Conservation (phyloP, 1,140 invertebrate species). For the Chrysopa pallens region DNA sequence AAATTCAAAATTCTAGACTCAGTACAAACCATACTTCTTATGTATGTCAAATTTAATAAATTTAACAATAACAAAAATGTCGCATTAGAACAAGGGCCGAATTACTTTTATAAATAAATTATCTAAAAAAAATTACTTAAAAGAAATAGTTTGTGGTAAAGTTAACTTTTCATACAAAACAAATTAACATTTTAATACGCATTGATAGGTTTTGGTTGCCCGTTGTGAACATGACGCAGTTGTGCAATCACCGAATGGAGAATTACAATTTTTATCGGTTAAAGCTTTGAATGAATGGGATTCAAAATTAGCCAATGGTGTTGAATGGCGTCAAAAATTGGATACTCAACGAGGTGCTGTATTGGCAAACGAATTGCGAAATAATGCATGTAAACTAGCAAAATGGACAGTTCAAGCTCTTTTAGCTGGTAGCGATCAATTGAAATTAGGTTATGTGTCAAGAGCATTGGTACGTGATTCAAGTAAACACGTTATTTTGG, state of each 20-base stretch:
- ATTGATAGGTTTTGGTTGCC: constrained; percentile 50
- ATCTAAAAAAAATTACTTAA: no score
- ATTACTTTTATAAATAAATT: no score
- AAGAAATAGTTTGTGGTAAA: no score
- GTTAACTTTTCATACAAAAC: no score
- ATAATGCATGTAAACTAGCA: constrained; percentile 96
- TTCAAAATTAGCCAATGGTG: constrained; percentile 82
- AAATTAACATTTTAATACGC: no score
- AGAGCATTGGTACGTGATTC: constrained; percentile 84
- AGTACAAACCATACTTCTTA: no score
- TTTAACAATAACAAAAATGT: no score
- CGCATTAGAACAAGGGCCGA: no score
- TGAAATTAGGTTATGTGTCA: constrained; percentile 98
- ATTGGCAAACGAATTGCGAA: constrained; percentile 92
- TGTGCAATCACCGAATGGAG: constrained; percentile 75
- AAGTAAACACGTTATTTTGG: constrained; percentile 91
- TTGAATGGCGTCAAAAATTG: constrained; percentile 95
- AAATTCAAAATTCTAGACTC: no score
- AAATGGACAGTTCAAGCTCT: constrained; percentile 98
- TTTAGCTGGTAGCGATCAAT: constrained; percentile 88
- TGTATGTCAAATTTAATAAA: no score
- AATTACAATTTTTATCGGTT: constrained; percentile 86
- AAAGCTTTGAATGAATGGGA: constrained; percentile 99
- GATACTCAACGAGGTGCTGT: constrained; percentile 96
- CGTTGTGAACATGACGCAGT: constrained; percentile 96